Percentiles rank a stretch among this genome's conserved stretches.
These are phyloP conservation scores for Drosophila putrida DNA, from an alignment of 2,888 invertebrate genomes.

Conservation along the genomic window DNA sequence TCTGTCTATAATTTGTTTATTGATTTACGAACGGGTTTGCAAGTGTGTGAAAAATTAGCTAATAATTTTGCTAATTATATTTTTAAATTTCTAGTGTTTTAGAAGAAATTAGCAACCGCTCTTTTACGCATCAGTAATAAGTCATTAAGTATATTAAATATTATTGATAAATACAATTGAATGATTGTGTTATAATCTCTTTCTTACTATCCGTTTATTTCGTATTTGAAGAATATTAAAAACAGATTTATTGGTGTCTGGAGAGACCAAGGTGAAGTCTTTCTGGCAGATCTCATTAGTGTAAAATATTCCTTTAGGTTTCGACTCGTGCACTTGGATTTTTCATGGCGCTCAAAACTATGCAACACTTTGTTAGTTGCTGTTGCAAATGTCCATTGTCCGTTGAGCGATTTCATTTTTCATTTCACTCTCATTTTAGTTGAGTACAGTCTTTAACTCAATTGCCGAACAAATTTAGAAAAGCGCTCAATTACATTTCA, in stretches of 20 bases:
- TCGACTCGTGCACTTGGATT: constrained; percentile 26
- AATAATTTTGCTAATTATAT: no score
- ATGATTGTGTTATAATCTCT: no score
- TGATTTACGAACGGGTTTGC: background rate
- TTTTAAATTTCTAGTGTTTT: no score
- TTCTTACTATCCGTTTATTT: no score
- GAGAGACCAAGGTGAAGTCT: background rate
- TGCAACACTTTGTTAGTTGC: constrained; percentile 45
- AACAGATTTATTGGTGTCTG: no score
- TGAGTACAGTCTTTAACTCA: constrained; percentile 50
- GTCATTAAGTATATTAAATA: no score
- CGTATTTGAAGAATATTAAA: no score
- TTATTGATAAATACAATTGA: no score
- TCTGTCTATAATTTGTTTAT: background rate
- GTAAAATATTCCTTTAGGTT: background rate
- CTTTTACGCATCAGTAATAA: no score
- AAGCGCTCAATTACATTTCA: constrained; percentile 74
- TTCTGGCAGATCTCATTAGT: background rate
- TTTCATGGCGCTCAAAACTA: constrained; percentile 63
- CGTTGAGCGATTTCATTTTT: constrained; percentile 39
- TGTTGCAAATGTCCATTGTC: background rate
- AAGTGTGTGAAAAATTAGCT: background rate
- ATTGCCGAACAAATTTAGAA: constrained; percentile 61
- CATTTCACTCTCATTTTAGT: constrained; percentile 10
- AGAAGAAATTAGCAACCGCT: no score